Percentiles rank a stretch among this genome's conserved stretches.
phyloP scores from a whole-genome alignment of 1,140 invertebrate genomes.

The Heliconius hermathena region DNA sequence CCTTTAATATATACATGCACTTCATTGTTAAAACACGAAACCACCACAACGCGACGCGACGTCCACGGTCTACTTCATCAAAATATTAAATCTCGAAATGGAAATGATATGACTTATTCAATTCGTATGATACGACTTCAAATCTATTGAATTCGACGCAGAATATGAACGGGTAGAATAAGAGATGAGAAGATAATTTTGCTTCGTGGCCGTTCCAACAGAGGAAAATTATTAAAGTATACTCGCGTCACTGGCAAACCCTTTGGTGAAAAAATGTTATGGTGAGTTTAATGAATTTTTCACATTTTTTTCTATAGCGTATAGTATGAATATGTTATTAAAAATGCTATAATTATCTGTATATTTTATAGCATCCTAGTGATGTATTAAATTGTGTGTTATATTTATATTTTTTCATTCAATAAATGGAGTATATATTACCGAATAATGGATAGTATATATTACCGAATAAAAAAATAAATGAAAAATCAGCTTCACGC shows the following conservation, averaged over 20 bases:
- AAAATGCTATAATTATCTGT: too few relatives aligned
- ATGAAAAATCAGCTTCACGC: too few relatives aligned
- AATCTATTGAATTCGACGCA: constrained; percentile 35
- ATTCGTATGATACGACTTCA: constrained; percentile 32
- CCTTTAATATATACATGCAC: not conserved
- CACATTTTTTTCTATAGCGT: not conserved
- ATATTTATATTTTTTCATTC: too few relatives aligned
- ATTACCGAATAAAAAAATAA: too few relatives aligned
- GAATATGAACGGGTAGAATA: constrained; percentile 37
- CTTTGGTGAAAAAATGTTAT: not conserved
- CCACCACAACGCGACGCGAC: not conserved
- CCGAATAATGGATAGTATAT: too few relatives aligned
- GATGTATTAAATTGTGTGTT: too few relatives aligned
- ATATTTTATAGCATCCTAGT: too few relatives aligned
- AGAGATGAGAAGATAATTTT: constrained; percentile 36
- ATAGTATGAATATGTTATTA: too few relatives aligned
- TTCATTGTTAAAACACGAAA: not conserved
- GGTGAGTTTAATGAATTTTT: not conserved
- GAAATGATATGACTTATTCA: constrained; percentile 36
- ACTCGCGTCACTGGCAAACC: not conserved
- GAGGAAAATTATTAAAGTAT: constrained; percentile 16
- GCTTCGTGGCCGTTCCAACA: constrained; percentile 22
- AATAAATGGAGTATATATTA: too few relatives aligned
- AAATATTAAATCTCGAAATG: constrained; percentile 34
- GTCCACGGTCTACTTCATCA: constrained; percentile 15